Evolutionary conservation across 2,797 vertebrate species (phyloP), one percentile per base, ranked within the genome.

Genomic region (Alouatta caraya): DNA sequence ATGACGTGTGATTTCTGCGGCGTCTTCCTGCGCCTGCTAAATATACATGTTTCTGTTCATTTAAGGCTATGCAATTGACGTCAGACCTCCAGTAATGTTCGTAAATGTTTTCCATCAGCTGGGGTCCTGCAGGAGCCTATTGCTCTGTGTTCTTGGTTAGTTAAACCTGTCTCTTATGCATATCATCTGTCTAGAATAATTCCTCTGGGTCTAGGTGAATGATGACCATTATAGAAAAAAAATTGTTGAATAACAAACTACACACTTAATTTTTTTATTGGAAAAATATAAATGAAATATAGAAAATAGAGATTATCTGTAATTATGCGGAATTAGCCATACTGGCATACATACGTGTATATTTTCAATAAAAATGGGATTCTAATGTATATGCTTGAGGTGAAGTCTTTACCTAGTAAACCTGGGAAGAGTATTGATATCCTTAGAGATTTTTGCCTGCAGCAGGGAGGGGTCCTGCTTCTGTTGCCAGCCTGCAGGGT

Each of bases 171-270:
- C 55, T 88, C 37, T 55, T 61, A 12, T 86, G 6, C 39, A 8
- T 81, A 24, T 57, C 46, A 19, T 93, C 57, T 83, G 5, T 87
- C 78, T 30, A 48, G 76, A 87, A 52, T 30, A 90, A 93, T 75
- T 86, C 72, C 46, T 50, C 24, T 64, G 42, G 42, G 75, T 85
- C n/a, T 13, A 46, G 37, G 37, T 76, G 22, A 42, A 48, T 83
- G 44, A 19, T 88, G 48, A 80, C 88, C n/a, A 24, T 59, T 59
- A 79, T 11, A 78, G 70, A 48, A 80, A 92, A 92, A 57, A 26
- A 92, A 85, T 84, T 70, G 57, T 76, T 57, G 57, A 87, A 75
- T 50, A 80, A 64, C 46, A 67, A 64, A 90, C 37, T 85, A 44
- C 33, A n/a, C 7, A 52, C 26, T 50, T 80, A 24, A 59, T n/a